phyloP scores from a whole-genome alignment of 2,797 vertebrate species.

The Bryconaethiops microstoma region DNA sequence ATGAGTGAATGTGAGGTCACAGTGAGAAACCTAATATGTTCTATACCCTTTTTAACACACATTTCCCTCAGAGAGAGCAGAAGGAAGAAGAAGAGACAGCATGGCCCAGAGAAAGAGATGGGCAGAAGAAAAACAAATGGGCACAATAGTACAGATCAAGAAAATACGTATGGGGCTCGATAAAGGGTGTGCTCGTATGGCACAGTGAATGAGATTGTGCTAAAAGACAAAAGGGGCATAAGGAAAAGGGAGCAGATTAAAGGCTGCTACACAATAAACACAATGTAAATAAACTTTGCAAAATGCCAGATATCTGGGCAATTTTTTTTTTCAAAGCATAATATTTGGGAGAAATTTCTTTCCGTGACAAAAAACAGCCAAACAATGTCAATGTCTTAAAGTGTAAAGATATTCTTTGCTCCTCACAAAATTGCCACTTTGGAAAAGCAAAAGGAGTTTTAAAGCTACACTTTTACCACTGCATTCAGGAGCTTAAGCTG shows the following conservation, averaged over 20 bases:
- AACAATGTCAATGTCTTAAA: no score
- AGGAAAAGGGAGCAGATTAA: not conserved
- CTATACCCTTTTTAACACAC: not conserved
- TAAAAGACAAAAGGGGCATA: not conserved
- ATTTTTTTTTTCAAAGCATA: no score
- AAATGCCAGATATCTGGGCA: no score
- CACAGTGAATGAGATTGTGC: not conserved
- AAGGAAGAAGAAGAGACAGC: not conserved
- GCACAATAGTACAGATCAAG: not conserved
- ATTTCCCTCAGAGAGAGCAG: not conserved
- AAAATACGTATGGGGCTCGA: not conserved
- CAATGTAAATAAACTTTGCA: no score
- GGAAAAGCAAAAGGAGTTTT: no score
- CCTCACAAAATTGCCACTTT: no score
- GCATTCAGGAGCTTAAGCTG: no score
- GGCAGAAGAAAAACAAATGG: not conserved
- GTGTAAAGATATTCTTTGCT: no score
- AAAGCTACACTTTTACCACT: no score
- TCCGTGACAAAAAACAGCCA: no score
- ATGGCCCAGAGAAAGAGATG: not conserved
- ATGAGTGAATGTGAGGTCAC: conserved; percentile 2
- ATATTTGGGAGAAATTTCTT: no score
- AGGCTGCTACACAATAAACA: no score
- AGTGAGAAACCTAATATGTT: not conserved
- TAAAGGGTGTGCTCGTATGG: not conserved